These are phyloP conservation scores for Ganaspis brasiliensis DNA, from an alignment of 2,888 invertebrate species.

Conservation along the genomic window DNA sequence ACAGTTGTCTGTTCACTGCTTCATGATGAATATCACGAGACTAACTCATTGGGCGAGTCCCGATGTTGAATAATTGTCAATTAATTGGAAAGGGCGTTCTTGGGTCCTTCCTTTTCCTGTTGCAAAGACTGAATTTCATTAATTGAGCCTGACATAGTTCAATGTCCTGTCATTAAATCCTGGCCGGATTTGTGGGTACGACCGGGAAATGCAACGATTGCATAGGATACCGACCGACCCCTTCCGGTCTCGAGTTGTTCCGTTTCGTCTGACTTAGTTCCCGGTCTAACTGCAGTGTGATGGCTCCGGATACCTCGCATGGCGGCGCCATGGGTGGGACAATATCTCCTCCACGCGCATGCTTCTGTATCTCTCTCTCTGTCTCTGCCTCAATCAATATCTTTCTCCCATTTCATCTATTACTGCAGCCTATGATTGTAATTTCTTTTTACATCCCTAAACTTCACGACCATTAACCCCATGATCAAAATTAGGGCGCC, in stretches of 20 bases:
- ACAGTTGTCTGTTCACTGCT: neutral
- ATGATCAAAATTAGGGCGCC: no score
- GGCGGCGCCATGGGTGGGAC: conserved; percentile 82
- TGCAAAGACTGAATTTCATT: conserved; percentile 19
- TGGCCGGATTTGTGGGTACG: conserved; percentile 12
- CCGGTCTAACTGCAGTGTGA: conserved; percentile 57
- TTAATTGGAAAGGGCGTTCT: conserved; percentile 25
- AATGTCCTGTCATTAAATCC: conserved; percentile 28
- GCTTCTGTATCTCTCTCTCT: conserved; percentile 50
- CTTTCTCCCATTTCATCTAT: conserved; percentile 61
- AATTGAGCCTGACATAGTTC: neutral
- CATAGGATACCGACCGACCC: conserved; percentile 20
- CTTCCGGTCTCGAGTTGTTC: conserved; percentile 24
- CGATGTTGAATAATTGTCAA: conserved; percentile 14
- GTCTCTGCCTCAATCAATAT: conserved; percentile 72
- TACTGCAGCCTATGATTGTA: conserved; percentile 31
- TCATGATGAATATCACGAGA: neutral
- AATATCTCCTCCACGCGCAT: conserved; percentile 76
- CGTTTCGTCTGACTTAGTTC: conserved; percentile 35
- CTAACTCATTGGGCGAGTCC: conserved; percentile 28
- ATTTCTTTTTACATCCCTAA: neutral
- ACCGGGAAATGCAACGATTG: conserved; percentile 21
- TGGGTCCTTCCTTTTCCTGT: conserved; percentile 10
- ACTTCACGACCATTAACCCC: neutral
- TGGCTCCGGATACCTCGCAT: conserved; percentile 75